A percentile compares a stretch with the other conserved stretches of the same genome.
These are phyloP conservation scores for Hoplodrina blanda DNA, from an alignment of 2,888 invertebrate genomes.

Conservation along the genomic window DNA sequence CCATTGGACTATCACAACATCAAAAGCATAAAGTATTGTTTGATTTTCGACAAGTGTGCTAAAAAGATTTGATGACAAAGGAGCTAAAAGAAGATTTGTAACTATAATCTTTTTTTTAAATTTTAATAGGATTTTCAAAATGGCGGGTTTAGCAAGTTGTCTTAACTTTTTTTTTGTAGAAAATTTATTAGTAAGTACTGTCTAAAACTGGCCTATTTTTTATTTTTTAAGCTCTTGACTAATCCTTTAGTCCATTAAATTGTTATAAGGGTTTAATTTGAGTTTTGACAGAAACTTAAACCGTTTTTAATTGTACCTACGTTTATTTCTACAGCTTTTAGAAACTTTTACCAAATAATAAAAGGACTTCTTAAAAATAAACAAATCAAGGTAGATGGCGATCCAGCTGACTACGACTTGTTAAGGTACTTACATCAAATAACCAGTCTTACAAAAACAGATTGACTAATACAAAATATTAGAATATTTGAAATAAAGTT, in stretches of 20 bases:
- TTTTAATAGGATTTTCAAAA: slow-evolving; percentile 7
- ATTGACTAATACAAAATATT: no score
- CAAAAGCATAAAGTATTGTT: no score
- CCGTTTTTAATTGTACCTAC: slow-evolving; percentile 20
- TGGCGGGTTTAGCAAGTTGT: background rate
- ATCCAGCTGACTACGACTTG: no score
- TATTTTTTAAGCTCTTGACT: background rate
- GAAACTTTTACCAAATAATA: no score
- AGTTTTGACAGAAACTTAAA: background rate
- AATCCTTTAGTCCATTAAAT: slow-evolving; percentile 6
- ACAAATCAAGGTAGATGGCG: no score
- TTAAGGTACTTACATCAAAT: no score
- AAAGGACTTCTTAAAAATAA: no score
- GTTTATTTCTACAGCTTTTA: no score
- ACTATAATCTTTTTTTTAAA: background rate
- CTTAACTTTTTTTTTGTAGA: background rate
- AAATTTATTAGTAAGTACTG: background rate
- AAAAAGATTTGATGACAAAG: slow-evolving; percentile 2
- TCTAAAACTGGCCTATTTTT: background rate
- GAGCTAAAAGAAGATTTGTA: slow-evolving; percentile 9
- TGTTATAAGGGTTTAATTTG: slow-evolving; percentile 3
- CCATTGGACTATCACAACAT: no score
- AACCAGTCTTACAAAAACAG: no score
- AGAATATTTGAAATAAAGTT: no score
- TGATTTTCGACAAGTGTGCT: background rate